Conservation (phyloP, 2,797 vertebrate species). For the Australoheros facetus region DNA sequence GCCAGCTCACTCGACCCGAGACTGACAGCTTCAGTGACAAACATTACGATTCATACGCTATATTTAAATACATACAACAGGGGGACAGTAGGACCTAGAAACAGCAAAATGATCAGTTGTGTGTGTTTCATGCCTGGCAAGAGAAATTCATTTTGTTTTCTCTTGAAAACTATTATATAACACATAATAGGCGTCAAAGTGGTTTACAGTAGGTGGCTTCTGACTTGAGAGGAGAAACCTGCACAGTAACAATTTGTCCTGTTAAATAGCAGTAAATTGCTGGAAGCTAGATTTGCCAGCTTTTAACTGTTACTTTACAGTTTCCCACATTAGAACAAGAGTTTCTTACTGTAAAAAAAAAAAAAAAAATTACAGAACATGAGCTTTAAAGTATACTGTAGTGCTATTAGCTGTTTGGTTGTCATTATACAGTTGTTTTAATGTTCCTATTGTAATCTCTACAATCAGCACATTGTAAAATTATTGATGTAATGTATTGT, state of each 20-base stretch:
- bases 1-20: conserved; percentile 9
- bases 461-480: neutral
- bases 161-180: conserved; percentile 25
- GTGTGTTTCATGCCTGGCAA: conserved; percentile 19
- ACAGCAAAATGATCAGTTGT: conserved; percentile 16
- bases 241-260: neutral
- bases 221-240: conserved; percentile 1
- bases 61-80: neutral
- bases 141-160: conserved; percentile 8
- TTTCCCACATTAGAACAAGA: neutral
- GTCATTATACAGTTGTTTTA: neutral
- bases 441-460: neutral
- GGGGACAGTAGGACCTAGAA: conserved; percentile 1
- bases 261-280: neutral
- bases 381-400: neutral
- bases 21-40: neutral
- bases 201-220: conserved; percentile 15
- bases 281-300: neutral
- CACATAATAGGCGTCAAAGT: conserved; percentile 13
- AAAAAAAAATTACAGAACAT: neutral
- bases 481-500: neutral
- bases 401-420: neutral
- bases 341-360: neutral
- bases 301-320: neutral
- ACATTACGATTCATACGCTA: neutral